A percentile compares a stretch with the other conserved stretches of the same genome.
Evolutionary conservation across 2,888 invertebrate genomes (phyloP).

Genomic region (Cheiracanthium punctorium): DNA sequence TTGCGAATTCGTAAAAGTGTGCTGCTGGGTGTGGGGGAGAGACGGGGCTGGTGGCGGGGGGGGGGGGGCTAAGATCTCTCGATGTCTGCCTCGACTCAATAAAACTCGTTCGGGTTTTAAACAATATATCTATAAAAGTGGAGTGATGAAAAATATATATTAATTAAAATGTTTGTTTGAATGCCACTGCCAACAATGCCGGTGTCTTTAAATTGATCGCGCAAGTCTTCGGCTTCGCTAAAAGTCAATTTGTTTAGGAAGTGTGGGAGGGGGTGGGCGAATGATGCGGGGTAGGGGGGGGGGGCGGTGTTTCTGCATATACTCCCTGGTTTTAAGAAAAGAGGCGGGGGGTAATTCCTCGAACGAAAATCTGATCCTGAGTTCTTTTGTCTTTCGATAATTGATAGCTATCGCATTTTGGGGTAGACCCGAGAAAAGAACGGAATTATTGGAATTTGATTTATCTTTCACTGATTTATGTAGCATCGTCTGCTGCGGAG

Average conservation of each 20-base stretch:
- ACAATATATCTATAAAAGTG: conserved; percentile 28
- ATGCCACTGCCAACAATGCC: conserved; percentile 41
- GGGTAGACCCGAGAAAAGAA: neutral
- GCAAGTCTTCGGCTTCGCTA: conserved; percentile 57
- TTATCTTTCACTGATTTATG: conserved; percentile 13
- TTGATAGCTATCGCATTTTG: conserved; percentile 41
- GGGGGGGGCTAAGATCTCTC: neutral
- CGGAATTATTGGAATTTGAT: conserved; percentile 15
- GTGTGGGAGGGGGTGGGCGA: conserved; percentile 21
- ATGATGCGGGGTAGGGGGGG: conserved; percentile 12
- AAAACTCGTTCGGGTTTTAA: conserved; percentile 8
- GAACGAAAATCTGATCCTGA: conserved; percentile 29
- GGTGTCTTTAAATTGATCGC: conserved; percentile 58
- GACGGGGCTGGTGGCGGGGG: neutral
- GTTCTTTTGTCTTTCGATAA: conserved; percentile 52
- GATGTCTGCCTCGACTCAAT: neutral
- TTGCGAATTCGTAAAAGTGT: neutral
- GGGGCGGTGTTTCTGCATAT: too few species aligned
- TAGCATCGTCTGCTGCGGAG: neutral
- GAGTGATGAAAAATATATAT: conserved; percentile 60
- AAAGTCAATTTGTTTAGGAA: conserved; percentile 62
- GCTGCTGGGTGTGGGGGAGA: neutral
- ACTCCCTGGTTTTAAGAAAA: conserved; percentile 1
- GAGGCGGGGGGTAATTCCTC: neutral
- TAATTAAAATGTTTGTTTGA: conserved; percentile 66